Evolutionary conservation across 2,113 vertebrate genomes (phyloP).

Genomic region (Potamarius usumacintae): DNA sequence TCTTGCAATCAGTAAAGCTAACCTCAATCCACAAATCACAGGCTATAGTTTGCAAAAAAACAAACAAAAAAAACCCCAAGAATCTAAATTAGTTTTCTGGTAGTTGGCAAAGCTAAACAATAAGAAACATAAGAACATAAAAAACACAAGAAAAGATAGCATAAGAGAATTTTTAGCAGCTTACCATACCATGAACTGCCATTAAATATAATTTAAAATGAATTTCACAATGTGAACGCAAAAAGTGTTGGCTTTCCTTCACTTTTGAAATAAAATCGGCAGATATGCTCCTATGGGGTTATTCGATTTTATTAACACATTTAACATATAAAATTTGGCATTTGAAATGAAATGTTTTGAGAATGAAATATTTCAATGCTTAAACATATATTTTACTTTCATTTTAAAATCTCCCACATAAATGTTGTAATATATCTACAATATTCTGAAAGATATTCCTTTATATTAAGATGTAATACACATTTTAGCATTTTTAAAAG

Average conservation of each 20-base stretch:
- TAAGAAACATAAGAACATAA: background rate
- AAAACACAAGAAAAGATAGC: too few relatives aligned
- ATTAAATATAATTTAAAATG: background rate
- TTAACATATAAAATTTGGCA: background rate
- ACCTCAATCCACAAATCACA: slow-evolving; percentile 30
- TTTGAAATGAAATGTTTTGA: background rate
- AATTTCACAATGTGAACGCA: background rate
- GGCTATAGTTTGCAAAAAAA: background rate
- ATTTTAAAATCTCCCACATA: background rate
- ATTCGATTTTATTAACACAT: background rate
- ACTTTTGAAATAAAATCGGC: background rate
- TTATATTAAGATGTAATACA: background rate
- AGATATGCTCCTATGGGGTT: background rate
- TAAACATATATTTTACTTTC: background rate
- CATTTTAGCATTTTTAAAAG: background rate
- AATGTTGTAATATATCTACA: background rate
- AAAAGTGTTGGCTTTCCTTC: background rate
- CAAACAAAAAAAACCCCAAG: too few relatives aligned
- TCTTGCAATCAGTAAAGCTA: slow-evolving; percentile 14
- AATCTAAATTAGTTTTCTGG: background rate
- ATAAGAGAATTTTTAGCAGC: background rate
- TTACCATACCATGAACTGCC: background rate
- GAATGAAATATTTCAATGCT: background rate
- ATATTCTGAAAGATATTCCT: background rate
- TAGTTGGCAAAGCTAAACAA: background rate